Base-by-base conservation (phyloP, 2,888 invertebrate genomes). In the Folsomia manolachei region DNA sequence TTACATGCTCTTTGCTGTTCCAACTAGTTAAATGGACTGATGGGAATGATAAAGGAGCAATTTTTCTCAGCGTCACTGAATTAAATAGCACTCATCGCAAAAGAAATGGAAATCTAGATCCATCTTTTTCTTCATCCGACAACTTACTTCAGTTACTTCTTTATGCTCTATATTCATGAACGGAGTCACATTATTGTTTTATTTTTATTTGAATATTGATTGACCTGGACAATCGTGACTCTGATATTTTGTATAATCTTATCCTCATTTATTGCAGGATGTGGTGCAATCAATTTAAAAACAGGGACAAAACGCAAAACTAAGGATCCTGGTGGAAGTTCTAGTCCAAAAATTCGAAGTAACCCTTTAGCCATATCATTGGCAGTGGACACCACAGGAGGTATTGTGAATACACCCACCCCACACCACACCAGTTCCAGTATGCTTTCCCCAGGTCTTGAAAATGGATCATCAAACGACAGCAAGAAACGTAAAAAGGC, bases 401-500 rank as follows among this genome's bases (percentile, higher is more conserved):
- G 56, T 18, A 26, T 39, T n/a, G 27, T 62, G 26, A 72, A 56
- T n/a, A 62, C 25, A 63, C 67, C 70, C 25, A 70, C 70, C 25
- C 56, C 67, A 62, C 21, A 27, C 52, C 21, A 56, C 26, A 52
- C 18, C 21, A 23, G 11, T 27, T 23, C n/a, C 2, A 27, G 26
- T 9, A 7, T 60, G 39, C 24, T 60, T 11, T 67, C 67, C 1
- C 67, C 67, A 19, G 26, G 60, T 14, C 23, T 56, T 19, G 67
- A 67, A 11, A 56, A 60, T 23, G 67, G 67, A 25, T 53, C 67
- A 2, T 67, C 67, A 26, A 14, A 24, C n/a, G 67, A 87, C 23
- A 79, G 76, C 80, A 84, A 86, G 76, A 89, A 90, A 82, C 89
- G 90, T 83, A 93, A 93, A 85, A 97, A 96, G 83, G 95, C 96